A percentile compares a stretch with the other conserved stretches of the same genome.
Conservation (phyloP, 1,140 invertebrate species). For the Cotesia vestalis region DNA sequence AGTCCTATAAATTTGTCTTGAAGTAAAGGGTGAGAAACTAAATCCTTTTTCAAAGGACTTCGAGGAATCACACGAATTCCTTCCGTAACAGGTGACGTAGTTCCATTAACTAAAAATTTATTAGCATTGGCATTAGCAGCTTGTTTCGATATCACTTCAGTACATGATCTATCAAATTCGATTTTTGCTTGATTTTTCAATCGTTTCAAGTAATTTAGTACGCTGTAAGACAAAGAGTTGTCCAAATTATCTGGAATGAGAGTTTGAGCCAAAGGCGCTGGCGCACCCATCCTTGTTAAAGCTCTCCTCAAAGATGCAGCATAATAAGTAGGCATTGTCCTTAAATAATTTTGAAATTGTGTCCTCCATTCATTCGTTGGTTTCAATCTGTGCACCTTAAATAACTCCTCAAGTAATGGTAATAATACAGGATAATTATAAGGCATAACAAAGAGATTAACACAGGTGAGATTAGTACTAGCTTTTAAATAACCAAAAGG, state of each 20-base stretch:
- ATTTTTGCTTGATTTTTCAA: conserved; percentile 95
- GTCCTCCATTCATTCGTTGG: conserved; percentile 88
- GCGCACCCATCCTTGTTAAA: conserved; percentile 88
- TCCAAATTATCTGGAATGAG: conserved; percentile 92
- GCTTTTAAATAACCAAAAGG: conserved; percentile 99
- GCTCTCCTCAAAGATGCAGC: conserved; percentile 88
- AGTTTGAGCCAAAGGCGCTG: conserved; percentile 79
- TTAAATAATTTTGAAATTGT: conserved; percentile 92
- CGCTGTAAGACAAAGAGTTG: conserved; percentile 90
- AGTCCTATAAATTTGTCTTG: conserved; percentile 84
- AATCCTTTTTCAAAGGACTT: conserved; percentile 76
- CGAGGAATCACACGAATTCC: conserved; percentile 77
- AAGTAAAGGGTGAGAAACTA: conserved; percentile 80
- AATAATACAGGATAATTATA: conserved; percentile 98
- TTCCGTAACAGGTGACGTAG: conserved; percentile 67
- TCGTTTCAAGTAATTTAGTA: conserved; percentile 93
- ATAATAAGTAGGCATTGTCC: conserved; percentile 96
- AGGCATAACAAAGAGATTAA: conserved; percentile 97
- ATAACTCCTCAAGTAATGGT: conserved; percentile 92
- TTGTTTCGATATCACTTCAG: conserved; percentile 73
- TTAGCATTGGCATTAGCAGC: conserved; percentile 64
- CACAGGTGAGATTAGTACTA: conserved; percentile 90
- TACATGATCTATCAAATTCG: conserved; percentile 92
- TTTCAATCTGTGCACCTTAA: conserved; percentile 89
- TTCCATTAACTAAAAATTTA: conserved; percentile 62